Evolutionary conservation across 1,140 invertebrate species (phyloP).

Genomic region (Lethrus apterus): DNA sequence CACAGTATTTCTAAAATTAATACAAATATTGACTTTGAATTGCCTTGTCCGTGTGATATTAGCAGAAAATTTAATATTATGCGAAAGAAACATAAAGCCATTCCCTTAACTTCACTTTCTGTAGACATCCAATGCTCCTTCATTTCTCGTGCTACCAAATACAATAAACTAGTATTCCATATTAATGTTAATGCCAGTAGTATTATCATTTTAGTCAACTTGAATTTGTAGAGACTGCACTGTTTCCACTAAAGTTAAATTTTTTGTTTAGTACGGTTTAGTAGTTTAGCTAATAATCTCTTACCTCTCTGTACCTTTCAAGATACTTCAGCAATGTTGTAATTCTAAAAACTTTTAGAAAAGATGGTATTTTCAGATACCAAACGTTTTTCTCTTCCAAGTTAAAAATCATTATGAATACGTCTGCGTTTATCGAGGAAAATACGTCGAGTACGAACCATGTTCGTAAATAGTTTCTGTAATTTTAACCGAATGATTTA

Average conservation of each 20-base stretch:
- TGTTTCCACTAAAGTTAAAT: background rate
- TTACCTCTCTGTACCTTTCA: background rate
- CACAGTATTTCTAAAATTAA: background rate
- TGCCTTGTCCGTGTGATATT: background rate
- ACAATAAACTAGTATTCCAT: background rate
- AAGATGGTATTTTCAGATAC: background rate
- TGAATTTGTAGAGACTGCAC: conserved; percentile 1
- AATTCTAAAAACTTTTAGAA: conserved; percentile 2
- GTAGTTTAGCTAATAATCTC: background rate
- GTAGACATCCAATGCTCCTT: conserved; percentile 7
- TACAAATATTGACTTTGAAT: background rate
- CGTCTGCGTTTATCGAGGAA: conserved; percentile 7
- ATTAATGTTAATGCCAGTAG: background rate
- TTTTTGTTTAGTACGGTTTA: too few relatives aligned
- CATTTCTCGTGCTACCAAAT: background rate
- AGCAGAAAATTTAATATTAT: too few relatives aligned
- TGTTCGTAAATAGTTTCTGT: conserved; percentile 8
- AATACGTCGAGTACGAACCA: conserved; percentile 15
- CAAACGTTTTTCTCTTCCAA: background rate
- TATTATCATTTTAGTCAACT: conserved; percentile 3
- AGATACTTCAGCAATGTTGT: conserved; percentile 8
- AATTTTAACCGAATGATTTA: too few relatives aligned
- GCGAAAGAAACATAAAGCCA: too few relatives aligned
- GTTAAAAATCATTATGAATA: background rate
- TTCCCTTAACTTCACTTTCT: background rate